These are phyloP conservation scores for Mizuhopecten yessoensis DNA, from an alignment of 1,140 invertebrate genomes.

Conservation along the genomic window DNA sequence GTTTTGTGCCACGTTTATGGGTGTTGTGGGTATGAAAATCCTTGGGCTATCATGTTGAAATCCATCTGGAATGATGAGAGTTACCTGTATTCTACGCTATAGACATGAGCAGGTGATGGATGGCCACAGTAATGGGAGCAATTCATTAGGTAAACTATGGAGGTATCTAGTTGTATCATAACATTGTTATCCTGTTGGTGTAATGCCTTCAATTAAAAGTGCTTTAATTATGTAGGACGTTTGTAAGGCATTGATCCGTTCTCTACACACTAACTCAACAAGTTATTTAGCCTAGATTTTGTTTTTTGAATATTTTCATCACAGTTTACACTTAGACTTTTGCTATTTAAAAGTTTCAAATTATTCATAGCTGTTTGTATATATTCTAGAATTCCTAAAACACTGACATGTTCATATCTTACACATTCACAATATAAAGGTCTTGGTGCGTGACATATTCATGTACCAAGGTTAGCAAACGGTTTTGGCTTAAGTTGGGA, in stretches of 20 bases:
- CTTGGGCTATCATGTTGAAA: neutral
- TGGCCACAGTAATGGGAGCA: neutral
- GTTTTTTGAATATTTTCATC: too few species aligned
- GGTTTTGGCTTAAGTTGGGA: too few species aligned
- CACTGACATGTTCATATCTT: too few species aligned
- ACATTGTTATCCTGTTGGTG: neutral
- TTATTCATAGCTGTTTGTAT: too few species aligned
- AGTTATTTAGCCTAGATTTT: too few species aligned
- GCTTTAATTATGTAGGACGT: neutral
- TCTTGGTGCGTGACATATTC: too few species aligned
- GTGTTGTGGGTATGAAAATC: neutral
- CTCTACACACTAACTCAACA: too few species aligned
- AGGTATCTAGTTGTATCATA: neutral
- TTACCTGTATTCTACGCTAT: neutral
- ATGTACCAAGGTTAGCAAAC: too few species aligned
- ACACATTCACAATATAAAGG: too few species aligned
- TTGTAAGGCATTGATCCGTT: neutral
- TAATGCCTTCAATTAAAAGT: neutral
- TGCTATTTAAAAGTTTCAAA: too few species aligned
- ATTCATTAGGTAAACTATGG: slow-evolving; percentile 28
- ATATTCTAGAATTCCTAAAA: too few species aligned
- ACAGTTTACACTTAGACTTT: too few species aligned
- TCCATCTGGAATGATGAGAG: neutral
- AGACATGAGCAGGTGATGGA: neutral
- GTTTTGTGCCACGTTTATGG: neutral